Evolutionary conservation across 2,113 vertebrate genomes (phyloP), one percentile per base, ranked within the genome.

Genomic region (Poeciliopsis occidentalis): DNA sequence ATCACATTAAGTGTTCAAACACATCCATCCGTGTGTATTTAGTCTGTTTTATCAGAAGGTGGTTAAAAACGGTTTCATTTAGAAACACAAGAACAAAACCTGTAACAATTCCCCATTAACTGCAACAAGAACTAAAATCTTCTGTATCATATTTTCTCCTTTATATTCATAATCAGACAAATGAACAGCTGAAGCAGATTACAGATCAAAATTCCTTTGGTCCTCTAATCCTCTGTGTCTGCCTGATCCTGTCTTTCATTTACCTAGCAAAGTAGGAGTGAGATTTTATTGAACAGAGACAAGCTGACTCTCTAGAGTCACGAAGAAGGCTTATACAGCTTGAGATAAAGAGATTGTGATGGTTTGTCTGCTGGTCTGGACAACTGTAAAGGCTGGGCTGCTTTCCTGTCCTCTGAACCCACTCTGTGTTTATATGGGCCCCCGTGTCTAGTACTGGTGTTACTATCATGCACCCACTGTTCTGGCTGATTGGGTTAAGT

Each of bases 331-430:
- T 88, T 90, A 84, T 85, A 66, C 71, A 70, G 72, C 15, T 73
- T 41, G 12, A 89, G 88, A 90, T 89, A 90, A 87, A 87, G 83
- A 89, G 64, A 82, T 66, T 65, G 80, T 77, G 78, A 79, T 79
- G 39, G 83, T 71, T 71, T 88, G 86, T 87, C 86, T 89, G 83
- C 83, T 44, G 26, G 85, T 86, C 78, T 73, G 86, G 73, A 76
- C 65, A 76, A 69, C 78, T 81, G 71, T 85, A 84, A 84, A 87
- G 80, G 86, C 81, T 76, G 60, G 69, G 62, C 74, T 79, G 54
- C 74, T 71, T 66, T 88, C 84, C 84, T 73, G 78, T 77, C 64
- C 70, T 84, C 29, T 81, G 76, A 62, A 81, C 69, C 62, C 75
- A 82, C 74, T 74, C 30, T 72, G 34, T 65, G 57, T 75, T 61